Evolutionary conservation across 2,888 invertebrate species (phyloP).

Genomic region (Amphimallon solstitiale): DNA sequence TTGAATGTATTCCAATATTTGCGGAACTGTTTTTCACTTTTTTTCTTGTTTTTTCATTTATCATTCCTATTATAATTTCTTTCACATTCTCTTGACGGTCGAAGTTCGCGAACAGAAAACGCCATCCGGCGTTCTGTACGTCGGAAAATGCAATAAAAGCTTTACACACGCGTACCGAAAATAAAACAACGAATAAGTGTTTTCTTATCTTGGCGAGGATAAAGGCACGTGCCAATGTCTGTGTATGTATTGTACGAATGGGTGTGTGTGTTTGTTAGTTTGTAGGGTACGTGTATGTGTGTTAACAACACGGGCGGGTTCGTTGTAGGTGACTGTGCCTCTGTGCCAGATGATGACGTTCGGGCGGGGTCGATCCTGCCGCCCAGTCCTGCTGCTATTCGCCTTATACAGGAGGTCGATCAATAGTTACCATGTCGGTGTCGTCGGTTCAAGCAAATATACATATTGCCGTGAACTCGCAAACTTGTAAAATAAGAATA

Average conservation of each 20-base stretch:
- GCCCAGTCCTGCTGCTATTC: slow-evolving; percentile 26
- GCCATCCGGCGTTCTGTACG: too few species aligned
- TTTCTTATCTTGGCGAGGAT: slow-evolving; percentile 4
- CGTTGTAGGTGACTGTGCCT: slow-evolving; percentile 27
- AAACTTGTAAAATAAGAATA: too few species aligned
- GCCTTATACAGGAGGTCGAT: slow-evolving; percentile 23
- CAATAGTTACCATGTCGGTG: slow-evolving; percentile 26
- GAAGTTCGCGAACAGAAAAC: too few species aligned
- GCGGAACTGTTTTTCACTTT: too few species aligned
- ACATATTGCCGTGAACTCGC: too few species aligned
- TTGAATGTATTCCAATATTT: too few species aligned
- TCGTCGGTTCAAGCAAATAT: background rate
- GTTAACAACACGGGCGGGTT: slow-evolving; percentile 23
- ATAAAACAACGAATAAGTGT: slow-evolving; percentile 6
- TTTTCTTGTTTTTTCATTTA: too few species aligned
- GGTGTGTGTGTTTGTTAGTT: background rate
- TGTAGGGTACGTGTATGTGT: background rate
- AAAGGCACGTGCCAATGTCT: background rate
- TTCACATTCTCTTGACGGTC: too few species aligned
- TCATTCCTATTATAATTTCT: too few species aligned
- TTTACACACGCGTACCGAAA: slow-evolving; percentile 4
- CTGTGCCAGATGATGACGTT: slow-evolving; percentile 25
- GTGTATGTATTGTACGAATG: background rate
- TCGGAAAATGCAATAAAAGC: background rate
- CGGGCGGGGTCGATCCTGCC: slow-evolving; percentile 32